Conservation (phyloP, 2,113 vertebrate genomes). For the Azemiops feae region DNA sequence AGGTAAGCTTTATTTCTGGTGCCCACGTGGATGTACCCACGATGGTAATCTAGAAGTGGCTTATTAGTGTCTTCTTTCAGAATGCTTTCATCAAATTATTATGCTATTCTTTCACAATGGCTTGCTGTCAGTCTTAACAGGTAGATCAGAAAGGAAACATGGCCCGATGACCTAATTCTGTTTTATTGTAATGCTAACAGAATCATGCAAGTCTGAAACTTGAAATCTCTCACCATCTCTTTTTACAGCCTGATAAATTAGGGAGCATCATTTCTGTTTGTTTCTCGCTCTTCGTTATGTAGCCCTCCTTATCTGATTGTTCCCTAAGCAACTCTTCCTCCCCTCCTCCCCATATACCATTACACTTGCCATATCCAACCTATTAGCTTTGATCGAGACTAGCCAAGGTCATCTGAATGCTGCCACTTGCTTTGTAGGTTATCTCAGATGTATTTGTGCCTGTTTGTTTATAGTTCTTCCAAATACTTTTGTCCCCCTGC, state of each 20-base stretch:
- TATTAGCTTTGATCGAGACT: background rate
- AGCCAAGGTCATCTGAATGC: background rate
- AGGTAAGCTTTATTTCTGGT: background rate
- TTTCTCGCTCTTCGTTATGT: background rate
- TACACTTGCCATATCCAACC: background rate
- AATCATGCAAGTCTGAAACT: background rate
- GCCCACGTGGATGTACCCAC: background rate
- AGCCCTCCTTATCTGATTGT: background rate
- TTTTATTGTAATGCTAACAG: background rate
- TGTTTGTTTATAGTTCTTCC: background rate
- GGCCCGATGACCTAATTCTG: background rate
- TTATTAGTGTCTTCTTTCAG: background rate
- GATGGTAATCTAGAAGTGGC: background rate
- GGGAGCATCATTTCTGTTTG: background rate
- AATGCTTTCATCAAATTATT: background rate
- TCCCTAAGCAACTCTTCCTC: background rate
- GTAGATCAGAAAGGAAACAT: background rate
- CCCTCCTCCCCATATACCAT: background rate
- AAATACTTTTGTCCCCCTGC: background rate
- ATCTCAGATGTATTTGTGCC: background rate
- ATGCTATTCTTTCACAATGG: background rate
- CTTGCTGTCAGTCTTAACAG: background rate
- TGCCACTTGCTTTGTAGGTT: background rate
- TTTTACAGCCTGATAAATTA: background rate
- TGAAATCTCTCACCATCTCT: background rate